phyloP scores from a whole-genome alignment of 2,113 vertebrate genomes.

The Setophaga petechia region DNA sequence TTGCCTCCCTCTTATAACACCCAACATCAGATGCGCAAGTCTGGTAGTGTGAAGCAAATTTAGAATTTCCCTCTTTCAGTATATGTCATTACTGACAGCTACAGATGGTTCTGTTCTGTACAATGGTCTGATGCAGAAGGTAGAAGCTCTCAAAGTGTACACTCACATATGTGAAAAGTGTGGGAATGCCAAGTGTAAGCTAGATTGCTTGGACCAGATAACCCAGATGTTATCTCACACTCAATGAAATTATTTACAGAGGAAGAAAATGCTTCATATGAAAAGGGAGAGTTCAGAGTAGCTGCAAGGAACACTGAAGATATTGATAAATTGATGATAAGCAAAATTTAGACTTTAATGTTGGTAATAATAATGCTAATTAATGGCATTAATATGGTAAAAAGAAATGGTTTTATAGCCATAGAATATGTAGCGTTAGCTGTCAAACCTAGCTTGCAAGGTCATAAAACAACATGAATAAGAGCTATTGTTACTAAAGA shows the following conservation, averaged over 20 bases:
- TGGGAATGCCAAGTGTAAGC: neutral
- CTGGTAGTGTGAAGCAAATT: neutral
- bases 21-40: neutral
- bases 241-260: neutral
- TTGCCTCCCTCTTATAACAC: neutral
- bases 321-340: neutral
- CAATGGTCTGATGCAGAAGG: neutral
- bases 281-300: neutral
- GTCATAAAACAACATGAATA: neutral
- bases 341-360: neutral
- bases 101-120: slow-evolving; percentile 15
- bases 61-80: neutral
- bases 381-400: neutral
- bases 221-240: neutral
- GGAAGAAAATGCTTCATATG: neutral
- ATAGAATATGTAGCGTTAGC: neutral
- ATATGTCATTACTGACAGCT: neutral
- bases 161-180: neutral
- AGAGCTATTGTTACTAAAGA: neutral
- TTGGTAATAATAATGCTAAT: neutral
- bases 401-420: neutral
- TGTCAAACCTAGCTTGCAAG: neutral
- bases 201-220: neutral
- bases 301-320: neutral
- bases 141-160: neutral